Percentiles rank a stretch among this genome's conserved stretches.
These are phyloP conservation scores for Riparia riparia DNA, from an alignment of 2,113 vertebrate genomes.

Conservation along the genomic window DNA sequence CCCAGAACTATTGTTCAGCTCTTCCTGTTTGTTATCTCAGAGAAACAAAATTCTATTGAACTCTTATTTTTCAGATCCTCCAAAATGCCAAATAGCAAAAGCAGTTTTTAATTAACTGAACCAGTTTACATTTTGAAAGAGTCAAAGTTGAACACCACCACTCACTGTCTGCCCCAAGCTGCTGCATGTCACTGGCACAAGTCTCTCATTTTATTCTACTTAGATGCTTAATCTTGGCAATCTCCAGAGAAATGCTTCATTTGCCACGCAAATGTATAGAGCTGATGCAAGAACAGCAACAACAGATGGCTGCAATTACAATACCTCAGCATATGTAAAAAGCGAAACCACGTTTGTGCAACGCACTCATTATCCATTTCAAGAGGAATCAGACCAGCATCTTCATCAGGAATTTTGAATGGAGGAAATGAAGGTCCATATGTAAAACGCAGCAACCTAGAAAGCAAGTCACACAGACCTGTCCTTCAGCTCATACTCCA, in stretches of 20 bases:
- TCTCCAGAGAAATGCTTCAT: neutral
- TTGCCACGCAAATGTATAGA: neutral
- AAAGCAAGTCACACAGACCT: conserved; percentile 8
- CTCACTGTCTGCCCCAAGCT: neutral
- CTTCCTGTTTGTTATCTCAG: conserved; percentile 3
- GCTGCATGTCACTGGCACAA: neutral
- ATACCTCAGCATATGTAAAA: conserved; percentile 97
- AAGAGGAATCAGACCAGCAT: conserved; percentile 89
- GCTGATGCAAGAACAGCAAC: neutral
- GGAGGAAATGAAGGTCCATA: conserved; percentile 93
- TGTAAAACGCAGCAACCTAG: conserved; percentile 89
- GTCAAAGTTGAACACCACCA: neutral
- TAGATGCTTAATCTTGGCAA: neutral
- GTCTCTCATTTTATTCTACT: neutral
- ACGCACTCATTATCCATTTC: conserved; percentile 96
- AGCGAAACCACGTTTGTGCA: conserved; percentile 96
- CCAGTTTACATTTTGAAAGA: neutral
- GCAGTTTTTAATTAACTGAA: neutral
- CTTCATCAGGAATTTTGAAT: conserved; percentile 95
- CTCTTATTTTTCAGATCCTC: neutral
- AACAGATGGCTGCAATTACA: neutral
- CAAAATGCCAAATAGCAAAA: neutral
- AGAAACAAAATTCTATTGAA: neutral
- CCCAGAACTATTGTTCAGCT: neutral
- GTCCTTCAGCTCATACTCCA: neutral